Evolutionary conservation across 2,113 vertebrate species (phyloP), one percentile per base, ranked within the genome.

Genomic region (Mus spicilegus): DNA sequence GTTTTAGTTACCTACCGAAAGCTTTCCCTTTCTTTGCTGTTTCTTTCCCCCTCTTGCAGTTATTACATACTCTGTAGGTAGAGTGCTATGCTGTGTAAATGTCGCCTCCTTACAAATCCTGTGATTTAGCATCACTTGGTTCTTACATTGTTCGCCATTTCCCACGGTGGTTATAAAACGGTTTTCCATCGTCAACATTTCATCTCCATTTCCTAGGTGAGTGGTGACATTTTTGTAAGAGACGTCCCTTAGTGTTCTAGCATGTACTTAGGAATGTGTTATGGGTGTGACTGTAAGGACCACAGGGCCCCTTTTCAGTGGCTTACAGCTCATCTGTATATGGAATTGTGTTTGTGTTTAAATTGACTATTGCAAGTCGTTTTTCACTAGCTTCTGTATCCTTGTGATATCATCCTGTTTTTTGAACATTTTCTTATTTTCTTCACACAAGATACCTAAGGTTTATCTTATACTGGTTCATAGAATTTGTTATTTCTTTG

Each of bases 141-240:
- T 84, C 92, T 95, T 90, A 51, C 51, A 6, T 33, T 39, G 63
- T 94, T 94, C 20, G 80, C 16, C 85, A 46, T 87, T 96, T 87
- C 46, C 73, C 33, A 10, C 54, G 22, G 24, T 87, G 46, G 51
- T 89, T 77, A 46, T 73, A 86, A 51, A 87, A 42, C 82, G 28
- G n/a, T 89, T 93, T 95, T 93, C 58, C 86, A 0, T 20, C 33
- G 36, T 46, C 2, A 39, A 9, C 30, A 46, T 19, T 88, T 14
- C 63, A 36, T 56, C 80, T 49, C 24, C 28, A 33, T 82, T 80
- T 86, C 56, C 42, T 63, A 72, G 77, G 1, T 26, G 67, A 33
- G 67, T 17, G 30, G 11, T 69, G 67, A 69, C 30, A 69, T 69
- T 69, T 33, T 69, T 69, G 67, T 69, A 67, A 75, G 49, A 78